phyloP scores from a whole-genome alignment of 2,797 vertebrate genomes.

The Steatocranus sp. region DNA sequence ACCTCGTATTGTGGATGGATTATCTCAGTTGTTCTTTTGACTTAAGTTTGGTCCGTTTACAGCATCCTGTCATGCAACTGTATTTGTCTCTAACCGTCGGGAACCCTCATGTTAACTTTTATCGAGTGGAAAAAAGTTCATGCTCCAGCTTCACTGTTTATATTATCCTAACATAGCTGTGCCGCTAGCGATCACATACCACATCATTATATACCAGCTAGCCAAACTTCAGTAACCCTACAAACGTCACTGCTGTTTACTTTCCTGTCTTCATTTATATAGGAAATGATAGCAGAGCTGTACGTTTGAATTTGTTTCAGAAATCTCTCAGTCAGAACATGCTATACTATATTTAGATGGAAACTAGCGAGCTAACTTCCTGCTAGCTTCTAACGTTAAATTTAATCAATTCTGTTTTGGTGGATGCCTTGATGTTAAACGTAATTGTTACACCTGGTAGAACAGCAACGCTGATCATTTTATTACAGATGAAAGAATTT shows the following conservation, averaged over 20 bases:
- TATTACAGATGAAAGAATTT: neutral
- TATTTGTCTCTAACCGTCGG: neutral
- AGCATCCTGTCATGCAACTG: rapidly evolving
- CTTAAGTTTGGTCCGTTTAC: neutral
- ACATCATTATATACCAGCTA: neutral
- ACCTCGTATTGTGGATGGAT: neutral
- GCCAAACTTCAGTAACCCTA: neutral
- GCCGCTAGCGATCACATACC: rapidly evolving
- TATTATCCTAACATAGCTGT: neutral
- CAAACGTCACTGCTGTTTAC: neutral
- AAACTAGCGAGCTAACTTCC: rapidly evolving
- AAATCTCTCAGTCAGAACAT: neutral
- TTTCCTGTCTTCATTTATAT: neutral
- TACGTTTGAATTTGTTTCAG: rapidly evolving
- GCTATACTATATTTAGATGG: rapidly evolving
- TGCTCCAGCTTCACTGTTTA: neutral
- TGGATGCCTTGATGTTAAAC: neutral
- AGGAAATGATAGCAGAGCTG: rapidly evolving
- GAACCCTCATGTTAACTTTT: neutral
- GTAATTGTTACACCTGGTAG: neutral
- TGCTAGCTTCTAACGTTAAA: neutral
- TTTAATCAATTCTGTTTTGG: neutral
- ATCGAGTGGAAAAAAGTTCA: neutral
- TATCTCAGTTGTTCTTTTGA: neutral
- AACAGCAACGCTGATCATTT: neutral